Evolutionary conservation across 2,113 vertebrate species (phyloP).

Genomic region (Pterophyllum scalare): DNA sequence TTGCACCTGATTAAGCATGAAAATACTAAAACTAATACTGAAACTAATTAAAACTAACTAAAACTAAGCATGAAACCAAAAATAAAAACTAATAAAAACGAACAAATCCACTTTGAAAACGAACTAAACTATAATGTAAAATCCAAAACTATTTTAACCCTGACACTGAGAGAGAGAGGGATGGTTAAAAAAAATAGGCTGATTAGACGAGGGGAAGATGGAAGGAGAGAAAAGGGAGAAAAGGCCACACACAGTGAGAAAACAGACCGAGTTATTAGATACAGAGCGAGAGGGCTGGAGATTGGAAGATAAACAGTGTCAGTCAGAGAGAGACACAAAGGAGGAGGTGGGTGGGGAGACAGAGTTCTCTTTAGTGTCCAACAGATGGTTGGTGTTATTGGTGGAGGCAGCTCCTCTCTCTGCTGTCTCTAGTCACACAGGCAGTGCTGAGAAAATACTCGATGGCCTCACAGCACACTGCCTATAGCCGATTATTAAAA

Average conservation of each 20-base stretch:
- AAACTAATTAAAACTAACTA: too few species aligned
- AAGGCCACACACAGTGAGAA: conserved; percentile 1
- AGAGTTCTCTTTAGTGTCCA: conserved; percentile 33
- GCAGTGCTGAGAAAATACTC: neutral
- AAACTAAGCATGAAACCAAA: too few species aligned
- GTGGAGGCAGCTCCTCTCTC: conserved; percentile 28
- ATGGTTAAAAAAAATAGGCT: neutral
- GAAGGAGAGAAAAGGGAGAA: neutral
- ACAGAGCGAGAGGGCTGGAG: neutral
- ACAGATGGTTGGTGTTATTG: conserved; percentile 63
- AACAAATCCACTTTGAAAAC: too few species aligned
- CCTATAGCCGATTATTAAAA: neutral
- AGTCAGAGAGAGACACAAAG: conserved; percentile 13
- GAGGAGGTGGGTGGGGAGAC: conserved; percentile 39
- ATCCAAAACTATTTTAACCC: too few species aligned
- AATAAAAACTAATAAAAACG: too few species aligned
- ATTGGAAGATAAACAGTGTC: conserved; percentile 14
- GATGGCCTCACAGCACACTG: neutral
- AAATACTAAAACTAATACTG: too few species aligned
- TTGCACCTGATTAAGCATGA: too few species aligned
- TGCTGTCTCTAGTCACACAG: conserved; percentile 17
- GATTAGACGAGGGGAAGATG: neutral
- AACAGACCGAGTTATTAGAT: conserved; percentile 26
- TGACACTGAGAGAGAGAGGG: neutral
- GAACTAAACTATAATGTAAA: too few species aligned